A percentile compares a stretch with the other conserved stretches of the same genome.
phyloP scores from a whole-genome alignment of 2,888 invertebrate species.

The Hyppa rectilinea region DNA sequence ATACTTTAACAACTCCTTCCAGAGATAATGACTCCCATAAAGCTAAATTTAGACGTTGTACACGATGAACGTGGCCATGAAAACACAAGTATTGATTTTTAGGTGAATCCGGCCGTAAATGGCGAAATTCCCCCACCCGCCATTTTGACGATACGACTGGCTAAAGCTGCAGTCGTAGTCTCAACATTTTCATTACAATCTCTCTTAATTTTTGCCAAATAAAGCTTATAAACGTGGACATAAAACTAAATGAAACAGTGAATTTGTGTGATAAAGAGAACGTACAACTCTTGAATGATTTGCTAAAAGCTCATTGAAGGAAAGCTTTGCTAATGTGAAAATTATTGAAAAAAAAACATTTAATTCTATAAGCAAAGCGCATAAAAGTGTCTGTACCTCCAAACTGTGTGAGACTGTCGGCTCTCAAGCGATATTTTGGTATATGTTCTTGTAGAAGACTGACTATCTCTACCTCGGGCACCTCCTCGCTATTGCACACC shows the following conservation, averaged over 20 bases:
- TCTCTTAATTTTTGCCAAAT: not conserved
- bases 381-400: slow-evolving; percentile 91
- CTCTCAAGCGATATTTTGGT: slow-evolving; percentile 97
- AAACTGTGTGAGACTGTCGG: slow-evolving; percentile 98
- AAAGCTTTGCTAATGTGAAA: slow-evolving; percentile 41
- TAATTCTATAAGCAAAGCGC: slow-evolving; percentile 69
- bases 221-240: not conserved
- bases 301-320: slow-evolving; percentile 23
- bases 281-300: slow-evolving; percentile 9
- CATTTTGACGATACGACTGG: slow-evolving; percentile 6
- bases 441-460: slow-evolving; percentile 98
- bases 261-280: slow-evolving; percentile 17
- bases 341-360: slow-evolving; percentile 11
- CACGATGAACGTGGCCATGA: slow-evolving; percentile 47
- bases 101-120: slow-evolving; percentile 30
- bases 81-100: slow-evolving; percentile 49
- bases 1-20: not conserved
- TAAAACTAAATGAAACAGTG: not conserved
- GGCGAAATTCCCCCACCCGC: slow-evolving; percentile 26
- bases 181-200: slow-evolving; percentile 9
- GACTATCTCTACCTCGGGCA: slow-evolving; percentile 99
- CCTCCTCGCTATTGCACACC: slow-evolving; percentile 97
- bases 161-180: not conserved
- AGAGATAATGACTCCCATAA: slow-evolving; percentile 2
- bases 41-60: slow-evolving; percentile 32